Evolutionary conservation across 2,888 invertebrate genomes (phyloP), one percentile per base, ranked within the genome.

Genomic region (Volucella inanis): DNA sequence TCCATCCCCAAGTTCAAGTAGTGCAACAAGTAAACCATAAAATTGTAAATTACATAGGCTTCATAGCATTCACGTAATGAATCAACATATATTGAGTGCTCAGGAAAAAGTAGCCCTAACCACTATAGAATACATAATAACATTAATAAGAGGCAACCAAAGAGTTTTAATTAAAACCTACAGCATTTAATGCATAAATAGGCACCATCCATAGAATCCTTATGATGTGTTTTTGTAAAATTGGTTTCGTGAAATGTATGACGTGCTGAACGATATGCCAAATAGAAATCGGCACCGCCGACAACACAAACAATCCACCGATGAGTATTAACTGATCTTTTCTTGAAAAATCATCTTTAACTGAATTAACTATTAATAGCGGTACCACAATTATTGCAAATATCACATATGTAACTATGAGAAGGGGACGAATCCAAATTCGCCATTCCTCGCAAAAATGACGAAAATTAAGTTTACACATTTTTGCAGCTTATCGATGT

Each of bases 141-240:
- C 18, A 70, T 41, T 11, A 43, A 47, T 45, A 61, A 50, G 39
- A 38, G 64, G 43, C 64, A 47, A 39, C 9, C 15, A 10, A 50
- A 31, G 8, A 45, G 0, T 12, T 22, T 31, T 43, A 18, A 50
- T 3, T 41, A 49, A 9, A 57, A 94, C 95, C 94, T 94, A 97
- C 96, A 87, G 98, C 98, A 94, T 98, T 98, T 9, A 97, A 92
- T 50, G 98, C 97, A 93, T 98, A 98, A 89, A 98, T 98, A 83
- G 98, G 98, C 70, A 98, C 98, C 98, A 98, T 98, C 98, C 98
- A 98, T 88, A 98, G 91, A 91, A 98, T 96, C 95, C 98, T 95
- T 88, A 98, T 98, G 85, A 99, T 97, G 92, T 98, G 97, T 92
- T 98, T 97, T 90, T 98, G 98, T 88, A 98, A 93, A 88, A 95